phyloP scores from a whole-genome alignment of 2,888 invertebrate genomes.

The Alentia gelatinosa region DNA sequence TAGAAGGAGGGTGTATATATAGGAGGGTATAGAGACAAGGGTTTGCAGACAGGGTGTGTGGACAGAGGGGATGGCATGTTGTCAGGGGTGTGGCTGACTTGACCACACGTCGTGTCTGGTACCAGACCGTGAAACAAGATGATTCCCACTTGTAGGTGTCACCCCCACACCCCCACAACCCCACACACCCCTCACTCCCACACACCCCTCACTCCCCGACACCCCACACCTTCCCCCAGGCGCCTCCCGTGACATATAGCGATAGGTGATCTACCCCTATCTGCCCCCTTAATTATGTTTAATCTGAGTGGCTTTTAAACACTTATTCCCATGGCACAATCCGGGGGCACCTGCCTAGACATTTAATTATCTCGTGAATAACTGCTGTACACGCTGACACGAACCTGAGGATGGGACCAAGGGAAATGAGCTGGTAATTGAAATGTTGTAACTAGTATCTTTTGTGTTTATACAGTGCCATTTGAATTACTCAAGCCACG shows the following conservation, averaged over 20 bases:
- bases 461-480: too few relatives aligned
- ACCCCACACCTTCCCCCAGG: too few relatives aligned
- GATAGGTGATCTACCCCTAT: neutral
- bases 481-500: too few relatives aligned
- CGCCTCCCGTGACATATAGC: neutral
- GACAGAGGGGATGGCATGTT: neutral
- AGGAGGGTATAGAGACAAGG: neutral
- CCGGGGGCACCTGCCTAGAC: neutral
- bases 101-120: neutral
- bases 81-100: neutral
- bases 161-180: neutral
- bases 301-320: neutral
- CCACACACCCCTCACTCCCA: too few relatives aligned
- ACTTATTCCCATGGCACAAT: neutral
- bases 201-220: too few relatives aligned
- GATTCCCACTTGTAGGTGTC: neutral
- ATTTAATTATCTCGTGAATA: too few relatives aligned
- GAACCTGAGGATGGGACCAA: too few relatives aligned
- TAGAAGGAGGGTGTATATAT: neutral
- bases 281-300: neutral
- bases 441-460: too few relatives aligned
- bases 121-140: conserved; percentile 17
- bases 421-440: too few relatives aligned
- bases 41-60: neutral
- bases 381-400: too few relatives aligned